Evolutionary conservation across 2,797 vertebrate species (phyloP).

Genomic region (Enteromius fasciolatus): DNA sequence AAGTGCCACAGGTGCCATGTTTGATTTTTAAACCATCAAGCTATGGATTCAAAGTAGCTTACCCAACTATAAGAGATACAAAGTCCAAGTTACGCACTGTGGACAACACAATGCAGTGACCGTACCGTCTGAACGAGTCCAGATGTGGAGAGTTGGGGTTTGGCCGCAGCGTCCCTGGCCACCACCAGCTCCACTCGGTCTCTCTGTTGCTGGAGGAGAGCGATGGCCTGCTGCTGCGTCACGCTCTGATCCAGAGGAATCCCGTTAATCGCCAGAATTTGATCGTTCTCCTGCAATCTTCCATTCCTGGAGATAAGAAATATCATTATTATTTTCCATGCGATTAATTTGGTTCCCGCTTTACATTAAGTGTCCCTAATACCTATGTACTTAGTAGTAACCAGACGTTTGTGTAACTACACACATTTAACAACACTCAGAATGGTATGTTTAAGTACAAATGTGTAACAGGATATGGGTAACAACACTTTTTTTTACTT

Average conservation of each 20-base stretch:
- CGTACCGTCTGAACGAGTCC: conserved; percentile 76
- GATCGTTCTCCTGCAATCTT: conserved; percentile 89
- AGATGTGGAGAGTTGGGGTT: conserved; percentile 53
- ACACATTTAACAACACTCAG: too few species aligned
- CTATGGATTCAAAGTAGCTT: not conserved
- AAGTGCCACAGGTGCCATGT: not conserved
- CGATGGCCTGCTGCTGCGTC: conserved; percentile 89
- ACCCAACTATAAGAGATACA: not conserved
- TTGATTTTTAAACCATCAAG: not conserved
- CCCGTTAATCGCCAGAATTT: conserved; percentile 91
- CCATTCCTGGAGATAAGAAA: conserved; percentile 80
- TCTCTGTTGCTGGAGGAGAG: conserved; percentile 87
- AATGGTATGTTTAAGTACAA: too few species aligned
- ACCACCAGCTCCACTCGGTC: conserved; percentile 86
- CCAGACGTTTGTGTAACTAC: too few species aligned
- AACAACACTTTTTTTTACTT: too few species aligned
- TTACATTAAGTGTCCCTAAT: too few species aligned
- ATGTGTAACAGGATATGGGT: too few species aligned
- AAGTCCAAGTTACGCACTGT: not conserved
- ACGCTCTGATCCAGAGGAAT: conserved; percentile 85
- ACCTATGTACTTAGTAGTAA: too few species aligned
- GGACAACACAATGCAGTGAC: conserved; percentile 36
- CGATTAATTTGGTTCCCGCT: not conserved
- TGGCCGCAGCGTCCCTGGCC: conserved; percentile 76
- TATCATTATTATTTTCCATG: not conserved